Evolutionary conservation across 2,888 invertebrate genomes (phyloP).

Genomic region (Trissonchulus sp.): DNA sequence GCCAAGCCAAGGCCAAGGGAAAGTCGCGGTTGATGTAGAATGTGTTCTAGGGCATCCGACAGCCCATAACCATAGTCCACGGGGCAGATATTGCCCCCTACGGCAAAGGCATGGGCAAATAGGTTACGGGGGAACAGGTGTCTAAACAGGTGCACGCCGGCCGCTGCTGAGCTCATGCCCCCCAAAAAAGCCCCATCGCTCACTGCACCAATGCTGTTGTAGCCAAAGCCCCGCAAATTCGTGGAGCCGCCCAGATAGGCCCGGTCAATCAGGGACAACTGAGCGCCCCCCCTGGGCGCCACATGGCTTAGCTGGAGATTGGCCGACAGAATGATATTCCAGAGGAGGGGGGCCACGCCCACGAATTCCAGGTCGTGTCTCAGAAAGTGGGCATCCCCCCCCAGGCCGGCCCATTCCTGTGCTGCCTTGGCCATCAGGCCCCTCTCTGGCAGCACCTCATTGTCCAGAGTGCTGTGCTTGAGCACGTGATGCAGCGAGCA

Average conservation of each 20-base stretch:
- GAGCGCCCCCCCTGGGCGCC: constrained; percentile 40
- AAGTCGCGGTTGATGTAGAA: constrained; percentile 57
- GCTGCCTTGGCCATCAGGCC: constrained; percentile 61
- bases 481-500: constrained; percentile 75
- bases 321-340: constrained; percentile 54
- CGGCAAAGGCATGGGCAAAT: constrained; percentile 79
- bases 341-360: constrained; percentile 63
- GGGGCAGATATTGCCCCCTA: constrained; percentile 67
- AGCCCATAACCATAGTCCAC: constrained; percentile 51
- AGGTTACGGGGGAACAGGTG: constrained; percentile 69
- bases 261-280: constrained; percentile 53
- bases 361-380: constrained; percentile 73
- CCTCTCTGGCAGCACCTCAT: constrained; percentile 68
- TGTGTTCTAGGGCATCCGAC: background rate
- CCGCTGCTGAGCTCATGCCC: constrained; percentile 71
- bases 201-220: constrained; percentile 78
- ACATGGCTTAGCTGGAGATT: constrained; percentile 38
- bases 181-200: constrained; percentile 62
- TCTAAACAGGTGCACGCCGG: constrained; percentile 76
- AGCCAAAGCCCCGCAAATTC: constrained; percentile 76
- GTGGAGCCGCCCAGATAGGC: constrained; percentile 85
- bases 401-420: constrained; percentile 78
- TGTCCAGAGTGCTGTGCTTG: constrained; percentile 71
- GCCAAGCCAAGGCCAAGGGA: constrained; percentile 77
- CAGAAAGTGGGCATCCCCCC: constrained; percentile 83